phyloP scores from a whole-genome alignment of 1,140 invertebrate species.

The Hycleus phaleratus region DNA sequence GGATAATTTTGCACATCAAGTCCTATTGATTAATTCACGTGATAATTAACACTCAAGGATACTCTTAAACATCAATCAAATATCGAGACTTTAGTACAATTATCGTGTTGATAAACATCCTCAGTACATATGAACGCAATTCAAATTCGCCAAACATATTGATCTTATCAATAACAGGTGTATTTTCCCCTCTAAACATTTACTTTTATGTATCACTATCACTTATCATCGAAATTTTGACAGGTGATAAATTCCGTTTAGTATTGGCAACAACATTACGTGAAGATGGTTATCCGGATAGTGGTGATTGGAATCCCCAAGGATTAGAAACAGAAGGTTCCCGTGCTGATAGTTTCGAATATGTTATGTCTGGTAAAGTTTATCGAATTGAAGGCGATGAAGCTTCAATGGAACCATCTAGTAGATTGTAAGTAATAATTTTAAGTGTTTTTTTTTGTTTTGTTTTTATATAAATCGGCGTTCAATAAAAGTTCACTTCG shows the following conservation, averaged over 20 bases:
- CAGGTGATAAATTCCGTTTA: conserved; percentile 85
- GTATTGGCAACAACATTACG: conserved; percentile 90
- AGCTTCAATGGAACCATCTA: conserved; percentile 74
- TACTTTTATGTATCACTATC: not conserved
- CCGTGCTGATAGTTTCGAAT: conserved; percentile 94
- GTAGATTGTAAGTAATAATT: conserved; percentile 65
- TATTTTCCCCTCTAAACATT: not conserved
- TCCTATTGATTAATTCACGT: too few relatives aligned
- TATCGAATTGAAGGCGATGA: conserved; percentile 98
- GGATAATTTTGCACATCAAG: too few relatives aligned
- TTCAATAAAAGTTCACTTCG: too few relatives aligned
- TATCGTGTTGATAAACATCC: too few relatives aligned
- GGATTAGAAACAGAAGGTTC: conserved; percentile 73
- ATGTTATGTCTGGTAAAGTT: conserved; percentile 99
- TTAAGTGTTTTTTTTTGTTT: too few relatives aligned
- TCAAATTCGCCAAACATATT: too few relatives aligned
- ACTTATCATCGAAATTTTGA: conserved; percentile 18
- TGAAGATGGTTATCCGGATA: conserved; percentile 94
- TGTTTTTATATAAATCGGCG: too few relatives aligned
- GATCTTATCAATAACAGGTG: too few relatives aligned
- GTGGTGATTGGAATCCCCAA: conserved; percentile 85
- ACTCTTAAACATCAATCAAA: too few relatives aligned
- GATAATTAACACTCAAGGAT: too few relatives aligned
- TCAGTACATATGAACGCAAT: too few relatives aligned
- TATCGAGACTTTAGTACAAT: too few relatives aligned